phyloP scores from a whole-genome alignment of 2,888 invertebrate species.

The Entomobrya multifasciata region DNA sequence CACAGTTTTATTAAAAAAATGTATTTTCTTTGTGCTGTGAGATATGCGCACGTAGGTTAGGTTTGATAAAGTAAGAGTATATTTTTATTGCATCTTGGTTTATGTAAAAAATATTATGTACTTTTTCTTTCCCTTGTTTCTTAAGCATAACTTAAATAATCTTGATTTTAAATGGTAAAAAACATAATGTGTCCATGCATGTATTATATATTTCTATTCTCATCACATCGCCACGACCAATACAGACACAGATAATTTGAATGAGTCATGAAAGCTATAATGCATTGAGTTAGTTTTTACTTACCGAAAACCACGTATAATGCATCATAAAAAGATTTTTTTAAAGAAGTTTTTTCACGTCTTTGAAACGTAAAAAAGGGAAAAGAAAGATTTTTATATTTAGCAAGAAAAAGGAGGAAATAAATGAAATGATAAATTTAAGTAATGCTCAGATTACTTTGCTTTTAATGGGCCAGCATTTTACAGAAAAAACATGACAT shows the following conservation, averaged over 20 bases:
- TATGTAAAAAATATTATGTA: not conserved
- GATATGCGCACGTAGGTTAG: not conserved
- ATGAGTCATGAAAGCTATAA: slow-evolving; percentile 27
- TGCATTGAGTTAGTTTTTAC: slow-evolving; percentile 18
- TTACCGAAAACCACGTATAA: slow-evolving; percentile 23
- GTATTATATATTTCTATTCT: slow-evolving; percentile 6
- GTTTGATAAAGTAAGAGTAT: not conserved
- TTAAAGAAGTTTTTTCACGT: too few relatives aligned
- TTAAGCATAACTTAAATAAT: not conserved
- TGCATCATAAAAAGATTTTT: not conserved
- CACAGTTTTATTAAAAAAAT: slow-evolving; percentile 43
- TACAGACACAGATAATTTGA: slow-evolving; percentile 13
- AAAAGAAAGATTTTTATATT: slow-evolving; percentile 8
- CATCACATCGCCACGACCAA: not conserved
- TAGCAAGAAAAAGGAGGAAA: slow-evolving; percentile 11
- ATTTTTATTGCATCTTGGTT: slow-evolving; percentile 14
- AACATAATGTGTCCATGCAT: slow-evolving; percentile 37
- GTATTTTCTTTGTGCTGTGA: not conserved
- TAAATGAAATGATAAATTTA: slow-evolving; percentile 40
- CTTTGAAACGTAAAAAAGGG: not conserved
- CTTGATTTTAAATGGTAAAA: too few relatives aligned
- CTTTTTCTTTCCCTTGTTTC: not conserved
- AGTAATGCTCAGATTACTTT: slow-evolving; percentile 41
- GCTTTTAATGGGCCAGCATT: slow-evolving; percentile 39
- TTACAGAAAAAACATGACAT: slow-evolving; percentile 39